These are phyloP conservation scores for Acleris sparsana DNA, from an alignment of 2,888 invertebrate genomes.

Conservation along the genomic window DNA sequence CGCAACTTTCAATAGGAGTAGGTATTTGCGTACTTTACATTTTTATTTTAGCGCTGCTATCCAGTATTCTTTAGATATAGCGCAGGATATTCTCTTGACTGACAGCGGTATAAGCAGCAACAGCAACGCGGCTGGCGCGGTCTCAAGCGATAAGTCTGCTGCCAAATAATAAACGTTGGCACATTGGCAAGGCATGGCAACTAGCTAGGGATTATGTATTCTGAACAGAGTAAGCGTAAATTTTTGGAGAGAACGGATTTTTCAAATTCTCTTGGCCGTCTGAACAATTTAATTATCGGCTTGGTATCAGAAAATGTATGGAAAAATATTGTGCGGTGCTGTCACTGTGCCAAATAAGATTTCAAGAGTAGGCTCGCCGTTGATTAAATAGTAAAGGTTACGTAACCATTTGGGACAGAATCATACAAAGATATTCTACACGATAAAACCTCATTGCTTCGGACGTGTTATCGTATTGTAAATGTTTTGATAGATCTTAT, in stretches of 20 bases:
- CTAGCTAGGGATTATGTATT: constrained; percentile 30
- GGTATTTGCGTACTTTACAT: not conserved
- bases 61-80: constrained; percentile 4
- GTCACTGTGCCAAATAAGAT: constrained; percentile 3
- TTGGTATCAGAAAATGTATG: constrained; percentile 13
- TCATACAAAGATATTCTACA: not conserved
- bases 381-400: not conserved
- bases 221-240: constrained; percentile 17
- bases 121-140: constrained; percentile 18
- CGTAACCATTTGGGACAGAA: not conserved
- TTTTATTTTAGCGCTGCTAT: not conserved
- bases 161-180: constrained; percentile 35
- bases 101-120: constrained; percentile 25
- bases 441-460: too few species aligned
- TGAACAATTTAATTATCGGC: constrained; percentile 9
- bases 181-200: constrained; percentile 30
- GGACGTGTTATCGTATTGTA: too few species aligned
- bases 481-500: too few species aligned
- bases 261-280: not conserved
- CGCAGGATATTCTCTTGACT: constrained; percentile 19
- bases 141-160: constrained; percentile 32
- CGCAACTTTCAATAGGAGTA: too few species aligned
- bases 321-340: constrained; percentile 4
- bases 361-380: not conserved
- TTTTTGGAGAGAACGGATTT: constrained; percentile 1